Evolutionary conservation across 1,140 invertebrate genomes (phyloP).

Genomic region (Lasioglossum baleicum): DNA sequence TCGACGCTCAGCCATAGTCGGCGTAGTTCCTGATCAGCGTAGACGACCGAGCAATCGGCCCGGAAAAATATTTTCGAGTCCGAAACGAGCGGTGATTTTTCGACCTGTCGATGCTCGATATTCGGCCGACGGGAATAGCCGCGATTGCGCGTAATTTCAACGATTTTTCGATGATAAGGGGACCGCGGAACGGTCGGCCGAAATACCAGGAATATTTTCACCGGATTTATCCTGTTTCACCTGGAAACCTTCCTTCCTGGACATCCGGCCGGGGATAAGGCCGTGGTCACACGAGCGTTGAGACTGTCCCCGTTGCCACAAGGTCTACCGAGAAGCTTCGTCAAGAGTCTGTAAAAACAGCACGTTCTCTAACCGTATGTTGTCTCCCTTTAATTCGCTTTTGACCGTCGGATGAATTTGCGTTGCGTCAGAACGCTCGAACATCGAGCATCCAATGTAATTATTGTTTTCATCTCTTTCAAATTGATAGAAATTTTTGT

Average conservation of each 20-base stretch:
- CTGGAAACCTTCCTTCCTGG: conserved; percentile 15
- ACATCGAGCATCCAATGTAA: neutral
- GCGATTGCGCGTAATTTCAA: conserved; percentile 23
- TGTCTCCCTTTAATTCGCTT: no score
- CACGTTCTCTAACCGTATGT: no score
- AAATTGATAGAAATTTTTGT: no score
- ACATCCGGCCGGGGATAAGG: conserved; percentile 14
- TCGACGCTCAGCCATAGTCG: conserved; percentile 23
- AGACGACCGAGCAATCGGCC: conserved; percentile 31
- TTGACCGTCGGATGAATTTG: no score
- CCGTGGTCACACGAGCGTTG: conserved; percentile 2
- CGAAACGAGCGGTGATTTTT: neutral
- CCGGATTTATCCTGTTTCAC: conserved; percentile 18
- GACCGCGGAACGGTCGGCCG: neutral
- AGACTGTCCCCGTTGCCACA: neutral
- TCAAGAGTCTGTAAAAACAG: neutral
- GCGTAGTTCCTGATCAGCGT: conserved; percentile 21
- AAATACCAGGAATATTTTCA: conserved; percentile 23
- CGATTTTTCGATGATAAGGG: conserved; percentile 3
- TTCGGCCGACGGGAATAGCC: conserved; percentile 7
- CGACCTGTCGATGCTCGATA: neutral
- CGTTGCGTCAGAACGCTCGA: no score
- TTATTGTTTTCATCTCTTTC: no score
- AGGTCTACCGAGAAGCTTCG: neutral
- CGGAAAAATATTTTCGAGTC: conserved; percentile 47